phyloP scores from a whole-genome alignment of 1,140 invertebrate genomes.

The Aricia agestis region DNA sequence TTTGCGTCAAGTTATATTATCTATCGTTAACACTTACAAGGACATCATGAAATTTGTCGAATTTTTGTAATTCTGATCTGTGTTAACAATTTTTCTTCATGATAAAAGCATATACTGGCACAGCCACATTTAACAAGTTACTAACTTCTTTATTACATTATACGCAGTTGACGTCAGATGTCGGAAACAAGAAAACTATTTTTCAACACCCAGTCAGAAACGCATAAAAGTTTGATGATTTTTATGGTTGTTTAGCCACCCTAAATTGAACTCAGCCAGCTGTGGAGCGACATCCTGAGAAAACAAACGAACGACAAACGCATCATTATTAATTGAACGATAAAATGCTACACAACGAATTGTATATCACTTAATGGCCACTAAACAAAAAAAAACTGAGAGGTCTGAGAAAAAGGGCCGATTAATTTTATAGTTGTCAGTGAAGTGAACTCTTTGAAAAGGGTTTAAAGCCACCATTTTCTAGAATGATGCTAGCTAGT shows the following conservation, averaged over 20 bases:
- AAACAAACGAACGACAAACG: slow-evolving; percentile 65
- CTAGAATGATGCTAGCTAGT: neutral
- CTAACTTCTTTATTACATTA: neutral
- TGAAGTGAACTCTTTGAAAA: neutral
- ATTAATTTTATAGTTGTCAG: slow-evolving; percentile 2
- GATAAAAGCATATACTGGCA: neutral
- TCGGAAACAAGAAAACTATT: neutral
- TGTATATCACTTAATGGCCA: neutral
- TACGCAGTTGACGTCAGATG: neutral
- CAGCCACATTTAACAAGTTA: neutral
- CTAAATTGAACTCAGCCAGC: slow-evolving; percentile 47
- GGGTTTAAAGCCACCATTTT: neutral
- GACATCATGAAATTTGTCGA: no score
- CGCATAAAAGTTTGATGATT: slow-evolving; percentile 12
- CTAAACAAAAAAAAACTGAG: neutral
- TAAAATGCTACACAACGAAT: slow-evolving; percentile 7
- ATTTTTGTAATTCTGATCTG: no score
- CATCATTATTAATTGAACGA: slow-evolving; percentile 36
- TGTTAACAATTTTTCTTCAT: no score
- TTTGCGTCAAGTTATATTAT: no score
- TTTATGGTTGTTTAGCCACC: slow-evolving; percentile 46
- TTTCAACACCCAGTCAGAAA: neutral
- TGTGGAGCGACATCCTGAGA: slow-evolving; percentile 62
- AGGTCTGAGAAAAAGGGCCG: neutral
- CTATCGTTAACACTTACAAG: no score